These are phyloP conservation scores for Tragelaphus strepsiceros DNA, from an alignment of 2,113 vertebrate species.

Conservation along the genomic window DNA sequence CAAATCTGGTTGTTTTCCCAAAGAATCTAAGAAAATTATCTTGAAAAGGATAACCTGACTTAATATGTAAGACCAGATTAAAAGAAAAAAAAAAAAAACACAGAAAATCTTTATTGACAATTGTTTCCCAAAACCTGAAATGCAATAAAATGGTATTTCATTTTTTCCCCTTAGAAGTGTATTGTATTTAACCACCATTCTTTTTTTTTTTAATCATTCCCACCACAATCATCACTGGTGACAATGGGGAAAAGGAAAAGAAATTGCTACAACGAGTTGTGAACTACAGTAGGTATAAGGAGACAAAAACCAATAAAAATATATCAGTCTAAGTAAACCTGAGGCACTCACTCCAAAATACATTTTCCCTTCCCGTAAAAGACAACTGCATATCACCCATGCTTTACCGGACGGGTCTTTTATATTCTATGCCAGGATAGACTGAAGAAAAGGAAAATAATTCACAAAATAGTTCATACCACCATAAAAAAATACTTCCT, in stretches of 20 bases:
- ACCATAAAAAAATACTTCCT: slow-evolving; percentile 47
- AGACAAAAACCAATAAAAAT: slow-evolving; percentile 39
- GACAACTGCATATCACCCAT: background rate
- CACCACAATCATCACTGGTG: background rate
- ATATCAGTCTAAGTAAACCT: slow-evolving; percentile 30
- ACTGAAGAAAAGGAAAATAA: background rate
- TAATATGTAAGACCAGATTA: slow-evolving; percentile 4
- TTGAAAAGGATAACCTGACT: slow-evolving; percentile 72
- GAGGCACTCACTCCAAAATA: slow-evolving; percentile 46
- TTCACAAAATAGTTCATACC: background rate
- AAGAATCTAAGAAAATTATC: slow-evolving; percentile 39
- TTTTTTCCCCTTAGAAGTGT: background rate
- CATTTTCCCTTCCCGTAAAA: slow-evolving; percentile 25
- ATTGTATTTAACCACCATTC: background rate
- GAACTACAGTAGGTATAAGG: slow-evolving; percentile 9
- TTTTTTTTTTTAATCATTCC: background rate
- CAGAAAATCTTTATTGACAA: background rate
- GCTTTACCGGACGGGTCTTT: slow-evolving; percentile 22
- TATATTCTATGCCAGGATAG: slow-evolving; percentile 10
- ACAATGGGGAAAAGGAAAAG: background rate
- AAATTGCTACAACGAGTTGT: background rate
- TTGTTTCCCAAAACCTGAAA: slow-evolving; percentile 29
- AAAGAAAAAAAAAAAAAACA: background rate
- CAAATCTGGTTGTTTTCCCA: background rate
- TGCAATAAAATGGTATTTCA: background rate